Evolutionary conservation across 1,140 invertebrate genomes (phyloP).

Genomic region (Eumeta japonica): DNA sequence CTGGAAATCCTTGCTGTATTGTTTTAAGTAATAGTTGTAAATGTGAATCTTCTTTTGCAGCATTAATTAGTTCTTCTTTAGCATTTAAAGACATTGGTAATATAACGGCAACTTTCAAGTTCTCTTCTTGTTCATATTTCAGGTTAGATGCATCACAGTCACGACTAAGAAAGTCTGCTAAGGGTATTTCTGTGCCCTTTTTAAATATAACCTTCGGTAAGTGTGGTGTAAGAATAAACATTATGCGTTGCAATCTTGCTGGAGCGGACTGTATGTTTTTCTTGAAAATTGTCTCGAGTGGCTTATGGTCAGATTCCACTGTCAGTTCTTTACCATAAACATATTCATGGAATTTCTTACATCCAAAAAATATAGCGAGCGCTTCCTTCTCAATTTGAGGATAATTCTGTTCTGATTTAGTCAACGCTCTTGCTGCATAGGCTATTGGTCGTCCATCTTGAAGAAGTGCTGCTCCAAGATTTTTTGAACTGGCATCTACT

Average conservation of each 20-base stretch:
- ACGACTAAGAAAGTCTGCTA: too few relatives aligned
- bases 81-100: too few relatives aligned
- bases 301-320: constrained; percentile 22
- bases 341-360: constrained; percentile 31
- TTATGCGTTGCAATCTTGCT: constrained; percentile 7
- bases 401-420: neutral
- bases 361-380: constrained; percentile 27
- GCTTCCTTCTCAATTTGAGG: constrained; percentile 42
- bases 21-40: too few relatives aligned
- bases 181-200: too few relatives aligned
- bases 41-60: too few relatives aligned
- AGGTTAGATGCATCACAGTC: too few relatives aligned
- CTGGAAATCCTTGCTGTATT: too few relatives aligned
- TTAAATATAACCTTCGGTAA: too few relatives aligned
- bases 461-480: constrained; percentile 22
- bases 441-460: constrained; percentile 25
- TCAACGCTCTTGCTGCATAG: constrained; percentile 29
- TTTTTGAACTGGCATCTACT: constrained; percentile 31
- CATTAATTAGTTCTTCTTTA: too few relatives aligned
- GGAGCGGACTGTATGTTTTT: constrained; percentile 8
- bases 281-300: constrained; percentile 9
- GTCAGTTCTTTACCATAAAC: constrained; percentile 25
- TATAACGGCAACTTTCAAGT: too few relatives aligned
- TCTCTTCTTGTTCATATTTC: too few relatives aligned
- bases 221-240: too few relatives aligned